Evolutionary conservation across 2,888 invertebrate species (phyloP).

Genomic region (Elgonia sp.): DNA sequence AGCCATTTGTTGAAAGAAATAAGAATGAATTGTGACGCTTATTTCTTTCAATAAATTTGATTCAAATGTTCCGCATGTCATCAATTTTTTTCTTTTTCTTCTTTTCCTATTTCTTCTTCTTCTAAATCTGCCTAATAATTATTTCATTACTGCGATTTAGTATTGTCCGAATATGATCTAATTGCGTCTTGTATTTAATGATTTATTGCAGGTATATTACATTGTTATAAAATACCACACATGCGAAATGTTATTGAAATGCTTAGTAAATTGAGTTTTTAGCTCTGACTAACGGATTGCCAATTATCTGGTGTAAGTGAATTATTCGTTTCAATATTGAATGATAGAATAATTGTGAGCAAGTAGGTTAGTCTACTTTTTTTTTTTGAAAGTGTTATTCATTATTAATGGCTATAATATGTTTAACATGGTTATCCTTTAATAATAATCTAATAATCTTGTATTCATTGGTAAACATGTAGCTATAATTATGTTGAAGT

Average conservation of each 20-base stretch:
- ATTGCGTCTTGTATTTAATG: slow-evolving; percentile 18
- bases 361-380: neutral
- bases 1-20: slow-evolving; percentile 40
- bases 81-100: slow-evolving; percentile 47
- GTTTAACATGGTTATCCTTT: too few species aligned
- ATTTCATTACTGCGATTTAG: slow-evolving; percentile 38
- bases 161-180: slow-evolving; percentile 5
- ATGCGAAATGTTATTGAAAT: slow-evolving; percentile 17
- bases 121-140: slow-evolving; percentile 42
- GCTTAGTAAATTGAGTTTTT: slow-evolving; percentile 39
- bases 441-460: too few species aligned
- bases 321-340: neutral
- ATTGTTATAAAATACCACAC: slow-evolving; percentile 18
- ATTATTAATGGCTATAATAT: too few species aligned
- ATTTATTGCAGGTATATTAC: slow-evolving; percentile 20
- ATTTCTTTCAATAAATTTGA: slow-evolving; percentile 48
- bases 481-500: too few species aligned
- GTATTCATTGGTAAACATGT: too few species aligned
- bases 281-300: slow-evolving; percentile 30
- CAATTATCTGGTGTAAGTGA: slow-evolving; percentile 43
- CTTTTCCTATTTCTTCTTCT: too few species aligned
- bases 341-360: neutral
- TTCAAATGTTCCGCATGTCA: slow-evolving; percentile 62
- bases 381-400: too few species aligned
- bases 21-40: slow-evolving; percentile 19